Conservation (phyloP, 2,113 vertebrate species). For the Lonchura striata region DNA sequence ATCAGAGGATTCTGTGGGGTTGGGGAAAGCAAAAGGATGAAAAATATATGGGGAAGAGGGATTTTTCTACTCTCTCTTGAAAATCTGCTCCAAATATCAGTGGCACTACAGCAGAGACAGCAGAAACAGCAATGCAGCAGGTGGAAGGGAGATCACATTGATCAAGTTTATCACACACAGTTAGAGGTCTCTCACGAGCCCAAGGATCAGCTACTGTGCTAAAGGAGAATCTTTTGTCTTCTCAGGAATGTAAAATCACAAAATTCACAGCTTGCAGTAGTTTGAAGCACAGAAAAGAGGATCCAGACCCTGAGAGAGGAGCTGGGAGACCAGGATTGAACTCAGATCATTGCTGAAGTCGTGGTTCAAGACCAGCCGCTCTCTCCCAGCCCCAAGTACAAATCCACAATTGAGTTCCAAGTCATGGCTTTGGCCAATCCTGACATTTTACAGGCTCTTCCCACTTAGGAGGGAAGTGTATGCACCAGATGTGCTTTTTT, state of each 20-base stretch:
- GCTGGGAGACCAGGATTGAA: background rate
- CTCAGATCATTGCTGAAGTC: background rate
- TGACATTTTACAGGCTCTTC: background rate
- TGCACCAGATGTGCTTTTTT: background rate
- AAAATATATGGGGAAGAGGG: background rate
- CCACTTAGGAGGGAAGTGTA: background rate
- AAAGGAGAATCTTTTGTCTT: background rate
- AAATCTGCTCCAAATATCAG: background rate
- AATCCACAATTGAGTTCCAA: background rate
- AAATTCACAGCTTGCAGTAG: background rate
- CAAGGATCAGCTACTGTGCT: background rate
- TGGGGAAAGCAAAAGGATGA: background rate
- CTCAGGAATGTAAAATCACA: background rate
- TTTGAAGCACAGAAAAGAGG: background rate
- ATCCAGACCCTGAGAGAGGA: background rate
- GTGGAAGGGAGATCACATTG: background rate
- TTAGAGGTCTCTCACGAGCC: background rate
- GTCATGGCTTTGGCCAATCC: background rate
- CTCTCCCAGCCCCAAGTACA: background rate
- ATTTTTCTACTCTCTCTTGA: background rate
- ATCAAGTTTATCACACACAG: background rate
- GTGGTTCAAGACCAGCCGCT: background rate
- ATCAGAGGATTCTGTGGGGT: background rate
- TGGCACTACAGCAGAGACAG: background rate
- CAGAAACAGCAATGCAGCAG: background rate